These are phyloP conservation scores for Cyphomyrus plagiostoma DNA, from an alignment of 2,113 vertebrate species.

Conservation along the genomic window DNA sequence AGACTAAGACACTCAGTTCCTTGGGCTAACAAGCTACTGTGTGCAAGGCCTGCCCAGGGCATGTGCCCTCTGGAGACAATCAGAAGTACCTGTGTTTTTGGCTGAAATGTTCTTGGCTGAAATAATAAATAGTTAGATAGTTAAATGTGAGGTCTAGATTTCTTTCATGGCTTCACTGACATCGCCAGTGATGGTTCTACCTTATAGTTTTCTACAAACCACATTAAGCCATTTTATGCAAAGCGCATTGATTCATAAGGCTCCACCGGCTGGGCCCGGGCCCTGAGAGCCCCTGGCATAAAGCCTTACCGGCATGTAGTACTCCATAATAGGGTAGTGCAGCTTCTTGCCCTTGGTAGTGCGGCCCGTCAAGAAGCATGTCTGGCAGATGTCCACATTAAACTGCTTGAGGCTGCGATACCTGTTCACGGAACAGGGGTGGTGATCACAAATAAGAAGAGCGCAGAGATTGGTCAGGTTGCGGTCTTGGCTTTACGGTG, in stretches of 20 bases:
- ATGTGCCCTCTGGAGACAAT: background rate
- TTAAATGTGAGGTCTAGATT: background rate
- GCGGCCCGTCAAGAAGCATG: slow-evolving; percentile 70
- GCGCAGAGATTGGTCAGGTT: background rate
- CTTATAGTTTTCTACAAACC: background rate
- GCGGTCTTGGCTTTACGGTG: background rate
- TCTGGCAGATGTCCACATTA: slow-evolving; percentile 78
- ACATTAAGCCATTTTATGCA: background rate
- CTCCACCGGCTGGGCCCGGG: background rate
- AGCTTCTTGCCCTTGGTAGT: slow-evolving; percentile 76
- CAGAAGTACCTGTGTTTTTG: background rate
- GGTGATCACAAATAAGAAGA: background rate
- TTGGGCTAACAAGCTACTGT: background rate
- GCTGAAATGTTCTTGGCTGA: background rate
- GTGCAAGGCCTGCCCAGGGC: background rate
- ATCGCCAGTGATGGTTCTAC: background rate
- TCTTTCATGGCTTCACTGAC: background rate
- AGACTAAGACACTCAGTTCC: background rate
- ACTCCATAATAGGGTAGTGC: slow-evolving; percentile 79
- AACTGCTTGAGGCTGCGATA: slow-evolving; percentile 79
- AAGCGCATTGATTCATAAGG: background rate
- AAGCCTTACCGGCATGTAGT: slow-evolving; percentile 64
- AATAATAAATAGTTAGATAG: background rate
- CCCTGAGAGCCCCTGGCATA: background rate
- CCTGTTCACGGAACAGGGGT: slow-evolving; percentile 41